Evolutionary conservation across 2,797 vertebrate species (phyloP).

Genomic region (Tenualosa ilisha): DNA sequence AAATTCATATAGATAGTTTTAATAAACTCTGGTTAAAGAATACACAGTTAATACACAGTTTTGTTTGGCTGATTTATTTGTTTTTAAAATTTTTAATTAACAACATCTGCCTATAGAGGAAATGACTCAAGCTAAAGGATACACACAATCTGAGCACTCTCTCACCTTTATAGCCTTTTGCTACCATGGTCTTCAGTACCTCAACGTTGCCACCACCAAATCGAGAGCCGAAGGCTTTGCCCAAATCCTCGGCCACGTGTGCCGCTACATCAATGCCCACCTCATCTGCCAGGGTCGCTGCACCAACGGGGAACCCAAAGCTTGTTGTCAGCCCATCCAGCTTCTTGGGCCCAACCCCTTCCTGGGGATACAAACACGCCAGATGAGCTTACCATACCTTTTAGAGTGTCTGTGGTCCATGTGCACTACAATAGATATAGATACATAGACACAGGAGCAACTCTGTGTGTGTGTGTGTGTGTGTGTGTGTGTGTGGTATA

Average conservation of each 20-base stretch:
- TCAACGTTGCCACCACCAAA: constrained; percentile 78
- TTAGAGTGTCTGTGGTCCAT: neutral
- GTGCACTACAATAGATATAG: neutral
- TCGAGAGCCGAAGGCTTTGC: constrained; percentile 80
- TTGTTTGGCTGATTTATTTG: too few relatives aligned
- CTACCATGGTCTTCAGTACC: constrained; percentile 78
- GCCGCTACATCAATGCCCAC: constrained; percentile 82
- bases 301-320: constrained; percentile 83
- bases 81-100: too few relatives aligned
- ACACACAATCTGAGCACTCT: neutral
- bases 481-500: neutral
- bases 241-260: constrained; percentile 79
- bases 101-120: too few relatives aligned
- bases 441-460: neutral
- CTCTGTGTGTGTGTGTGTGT: neutral
- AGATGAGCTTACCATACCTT: neutral
- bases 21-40: too few relatives aligned
- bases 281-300: constrained; percentile 78
- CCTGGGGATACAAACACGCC: constrained; percentile 62
- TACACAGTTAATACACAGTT: too few relatives aligned
- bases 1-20: too few relatives aligned
- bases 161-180: constrained; percentile 81
- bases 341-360: constrained; percentile 78
- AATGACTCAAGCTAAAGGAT: too few relatives aligned
- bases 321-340: constrained; percentile 75